Evolutionary conservation across 2,888 invertebrate genomes (phyloP).

Genomic region (Geotrupes spiniger): DNA sequence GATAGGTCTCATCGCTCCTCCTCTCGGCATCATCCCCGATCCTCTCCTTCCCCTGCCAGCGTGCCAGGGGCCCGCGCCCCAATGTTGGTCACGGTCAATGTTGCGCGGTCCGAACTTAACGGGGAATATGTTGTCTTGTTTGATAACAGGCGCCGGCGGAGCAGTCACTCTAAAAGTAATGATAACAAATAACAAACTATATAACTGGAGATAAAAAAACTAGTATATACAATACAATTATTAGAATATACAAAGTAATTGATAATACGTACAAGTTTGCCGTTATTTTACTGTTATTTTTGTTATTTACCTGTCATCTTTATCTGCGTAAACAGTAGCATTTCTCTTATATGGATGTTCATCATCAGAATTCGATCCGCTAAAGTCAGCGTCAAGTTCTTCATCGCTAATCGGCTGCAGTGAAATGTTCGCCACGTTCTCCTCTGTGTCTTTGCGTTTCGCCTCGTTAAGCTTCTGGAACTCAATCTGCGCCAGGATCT

Average conservation of each 20-base stretch:
- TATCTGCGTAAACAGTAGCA: conserved; percentile 39
- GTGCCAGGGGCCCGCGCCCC: conserved; percentile 24
- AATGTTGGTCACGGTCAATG: conserved; percentile 12
- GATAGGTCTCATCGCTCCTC: conserved; percentile 26
- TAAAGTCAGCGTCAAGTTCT: conserved; percentile 40
- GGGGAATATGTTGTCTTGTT: conserved; percentile 29
- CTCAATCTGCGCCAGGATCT: conserved; percentile 76
- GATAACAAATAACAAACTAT: no score
- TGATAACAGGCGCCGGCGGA: conserved; percentile 46
- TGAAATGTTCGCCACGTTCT: conserved; percentile 46
- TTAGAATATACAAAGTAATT: no score
- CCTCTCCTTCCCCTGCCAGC: conserved; percentile 20
- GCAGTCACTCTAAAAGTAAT: conserved; percentile 33
- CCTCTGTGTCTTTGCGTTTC: conserved; percentile 67
- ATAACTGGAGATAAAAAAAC: no score
- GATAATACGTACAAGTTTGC: no score
- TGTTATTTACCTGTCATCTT: conserved; percentile 56
- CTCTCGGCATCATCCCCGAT: conserved; percentile 14
- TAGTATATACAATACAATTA: no score
- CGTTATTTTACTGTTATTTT: no score
- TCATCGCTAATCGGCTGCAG: conserved; percentile 49
- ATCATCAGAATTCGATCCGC: conserved; percentile 25
- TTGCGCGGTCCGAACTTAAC: conserved; percentile 13
- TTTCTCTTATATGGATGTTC: conserved; percentile 6
- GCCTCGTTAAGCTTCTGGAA: conserved; percentile 73